phyloP scores from a whole-genome alignment of 2,888 invertebrate genomes.

The Lasioglossum zephyrum region DNA sequence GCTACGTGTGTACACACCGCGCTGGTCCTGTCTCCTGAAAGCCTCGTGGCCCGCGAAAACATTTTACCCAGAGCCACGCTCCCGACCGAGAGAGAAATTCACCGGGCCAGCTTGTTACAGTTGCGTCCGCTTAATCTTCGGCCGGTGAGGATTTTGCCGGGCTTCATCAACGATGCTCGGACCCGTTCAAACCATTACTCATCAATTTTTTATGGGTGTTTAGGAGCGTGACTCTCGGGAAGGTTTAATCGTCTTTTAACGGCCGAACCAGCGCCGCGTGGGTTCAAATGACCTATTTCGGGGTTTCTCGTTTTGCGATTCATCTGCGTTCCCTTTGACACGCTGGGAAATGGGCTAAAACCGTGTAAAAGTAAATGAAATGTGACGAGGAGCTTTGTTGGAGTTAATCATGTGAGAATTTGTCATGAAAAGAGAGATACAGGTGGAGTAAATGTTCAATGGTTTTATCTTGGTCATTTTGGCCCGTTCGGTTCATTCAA shows the following conservation, averaged over 20 bases:
- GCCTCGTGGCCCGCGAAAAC: constrained; percentile 12
- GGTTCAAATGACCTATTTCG: neutral
- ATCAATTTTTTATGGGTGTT: neutral
- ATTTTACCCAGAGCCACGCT: neutral
- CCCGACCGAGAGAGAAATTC: neutral
- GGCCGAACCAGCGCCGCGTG: neutral
- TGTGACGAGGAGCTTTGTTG: no score
- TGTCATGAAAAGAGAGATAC: neutral
- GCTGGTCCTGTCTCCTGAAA: constrained; percentile 14
- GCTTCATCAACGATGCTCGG: neutral
- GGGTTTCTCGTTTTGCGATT: neutral
- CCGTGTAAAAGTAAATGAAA: neutral
- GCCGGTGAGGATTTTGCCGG: neutral
- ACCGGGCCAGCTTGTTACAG: neutral
- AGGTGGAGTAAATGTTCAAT: neutral
- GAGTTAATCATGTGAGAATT: neutral
- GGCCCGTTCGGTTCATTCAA: neutral
- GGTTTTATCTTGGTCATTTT: neutral
- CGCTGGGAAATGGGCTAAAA: neutral
- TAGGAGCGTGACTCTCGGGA: neutral
- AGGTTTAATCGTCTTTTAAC: neutral
- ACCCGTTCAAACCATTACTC: neutral
- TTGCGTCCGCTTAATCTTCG: constrained; percentile 4
- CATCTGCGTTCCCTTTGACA: neutral
- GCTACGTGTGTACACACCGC: constrained; percentile 10